Base-by-base conservation (phyloP, 2,888 invertebrate genomes). In the Cataglyphis albicans region DNA sequence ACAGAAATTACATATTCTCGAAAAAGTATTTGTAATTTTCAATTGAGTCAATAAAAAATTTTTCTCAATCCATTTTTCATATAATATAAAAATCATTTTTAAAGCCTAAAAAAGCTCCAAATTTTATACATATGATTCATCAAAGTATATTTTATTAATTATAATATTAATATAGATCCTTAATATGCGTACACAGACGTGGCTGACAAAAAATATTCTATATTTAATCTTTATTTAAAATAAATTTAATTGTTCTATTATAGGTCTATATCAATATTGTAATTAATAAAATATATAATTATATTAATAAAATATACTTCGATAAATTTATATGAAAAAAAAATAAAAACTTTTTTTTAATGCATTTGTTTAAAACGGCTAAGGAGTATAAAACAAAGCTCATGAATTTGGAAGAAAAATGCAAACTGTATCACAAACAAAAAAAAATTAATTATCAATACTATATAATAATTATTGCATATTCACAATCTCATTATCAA, bases 401-500 rank as follows among this genome's bases (percentile, higher is more conserved):
- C 3, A 3, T 6, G 1, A 59, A 29, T 29, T 35, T 25, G 44
- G 1, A 7, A 52, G 3, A 12, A 35, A 75, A 35, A 52, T 35
- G 18, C 21, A 65, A 75, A 55, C 38, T 55, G 29, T 15, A 38
- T 21, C 21, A 21, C 21, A 3, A 5, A 0, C 15, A 25, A 48
- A 18, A 21, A 68, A 75, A 75, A 48, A 55, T 76, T 41, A 25
- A 25, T 25, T 25, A 25, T 25, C 1, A 25, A 25, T 25, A 70
- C 3, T 70, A 29, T 15, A 57, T 55, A 68, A 6, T n/a, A 55
- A 68, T 55, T 52, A 21, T n/a, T 32, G 6, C 4, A 3, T n/a
- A 29, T 44, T 18, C 35, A 18, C 35, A 65, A 48, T 65, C 12
- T 75, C 35, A 48, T 21, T 18, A 38, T 67, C 68, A 41, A 18